Conservation (phyloP, 2,113 vertebrate genomes). For the Scomber colias region DNA sequence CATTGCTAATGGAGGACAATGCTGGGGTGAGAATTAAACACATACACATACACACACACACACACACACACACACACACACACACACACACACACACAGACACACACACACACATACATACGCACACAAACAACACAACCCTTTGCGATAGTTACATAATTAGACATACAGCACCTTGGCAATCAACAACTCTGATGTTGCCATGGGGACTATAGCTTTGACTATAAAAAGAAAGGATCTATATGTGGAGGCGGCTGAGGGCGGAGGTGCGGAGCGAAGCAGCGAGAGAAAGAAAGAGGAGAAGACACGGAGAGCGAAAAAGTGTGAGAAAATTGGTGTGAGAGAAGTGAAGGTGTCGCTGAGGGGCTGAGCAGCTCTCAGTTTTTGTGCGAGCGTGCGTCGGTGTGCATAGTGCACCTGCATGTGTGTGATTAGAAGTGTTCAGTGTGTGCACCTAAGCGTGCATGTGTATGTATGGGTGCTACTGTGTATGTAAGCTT, state of each 20-base stretch:
- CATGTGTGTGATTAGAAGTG: conserved; percentile 62
- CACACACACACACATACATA: conserved; percentile 21
- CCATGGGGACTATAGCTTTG: conserved; percentile 76
- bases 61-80: conserved; percentile 31
- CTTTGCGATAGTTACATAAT: conserved; percentile 72
- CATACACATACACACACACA: conserved; percentile 20
- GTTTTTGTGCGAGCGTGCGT: conserved; percentile 53
- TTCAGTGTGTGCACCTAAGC: conserved; percentile 8
- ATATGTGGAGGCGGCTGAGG: conserved; percentile 74
- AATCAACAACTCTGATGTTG: conserved; percentile 79
- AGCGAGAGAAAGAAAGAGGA: conserved; percentile 64
- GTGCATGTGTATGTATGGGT: conserved; percentile 13
- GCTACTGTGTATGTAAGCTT: conserved; percentile 46
- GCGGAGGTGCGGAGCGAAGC: conserved; percentile 75
- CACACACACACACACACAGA: conserved; percentile 18
- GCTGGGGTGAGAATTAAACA: conserved; percentile 50
- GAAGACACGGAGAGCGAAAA: conserved; percentile 66
- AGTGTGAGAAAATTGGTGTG: conserved; percentile 80
- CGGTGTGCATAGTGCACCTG: conserved; percentile 58
- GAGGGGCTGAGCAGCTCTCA: conserved; percentile 61
- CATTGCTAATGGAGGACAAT: conserved; percentile 27
- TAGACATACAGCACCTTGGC: conserved; percentile 73
- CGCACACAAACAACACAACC: conserved; percentile 28
- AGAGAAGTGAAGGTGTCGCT: conserved; percentile 74
- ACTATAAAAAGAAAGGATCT: conserved; percentile 80